Evolutionary conservation across 2,113 vertebrate genomes (phyloP), one percentile per base, ranked within the genome.

Genomic region (Marmota flaviventris): DNA sequence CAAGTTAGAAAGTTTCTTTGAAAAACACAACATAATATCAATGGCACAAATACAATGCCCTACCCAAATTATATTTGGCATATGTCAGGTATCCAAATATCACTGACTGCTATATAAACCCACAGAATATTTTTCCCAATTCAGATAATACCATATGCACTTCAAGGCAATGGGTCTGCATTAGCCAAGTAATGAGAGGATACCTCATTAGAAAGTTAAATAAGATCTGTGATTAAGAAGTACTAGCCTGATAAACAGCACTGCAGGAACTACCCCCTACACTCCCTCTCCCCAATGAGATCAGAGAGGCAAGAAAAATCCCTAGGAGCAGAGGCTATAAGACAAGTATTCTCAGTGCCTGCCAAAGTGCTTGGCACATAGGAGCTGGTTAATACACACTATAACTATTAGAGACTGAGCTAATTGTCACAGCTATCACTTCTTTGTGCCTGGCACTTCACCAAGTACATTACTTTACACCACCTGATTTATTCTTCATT

Each of bases 1-100:
- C 78, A 85, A 63, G 18, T 63, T 42, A 91, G 61, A 91, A 90
- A 4, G 9, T 61, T 84, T 92, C 69, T 73, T 85, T 92, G 83
- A 93, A 69, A 95, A 92, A 96, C 18, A 95, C 51, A 93, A 37
- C 5, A 51, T 92, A 95, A 89, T 94, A 94, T 42, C 85, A 93
- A 85, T 39, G 27, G 17, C 27, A 42, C 61, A 58, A 12, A 17
- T 56, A 37, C 9, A n/a, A 82, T 77, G 13, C 39, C 58, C 37
- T 48, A 65, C 16, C 34, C 82, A 97, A 94, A 85, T 4, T 56
- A 16, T 34, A 92, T 45, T 53, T 48, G 25, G 13, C 18, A 45
- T 61, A 65, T 84, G 63, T 79, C 37, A 91, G 13, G 27, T 82
- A 87, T 91, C 51, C 78, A 93, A 86, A 76, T 85, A 48, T 53